These are phyloP conservation scores for Mayetiola destructor DNA, from an alignment of 2,888 invertebrate genomes.

Conservation along the genomic window DNA sequence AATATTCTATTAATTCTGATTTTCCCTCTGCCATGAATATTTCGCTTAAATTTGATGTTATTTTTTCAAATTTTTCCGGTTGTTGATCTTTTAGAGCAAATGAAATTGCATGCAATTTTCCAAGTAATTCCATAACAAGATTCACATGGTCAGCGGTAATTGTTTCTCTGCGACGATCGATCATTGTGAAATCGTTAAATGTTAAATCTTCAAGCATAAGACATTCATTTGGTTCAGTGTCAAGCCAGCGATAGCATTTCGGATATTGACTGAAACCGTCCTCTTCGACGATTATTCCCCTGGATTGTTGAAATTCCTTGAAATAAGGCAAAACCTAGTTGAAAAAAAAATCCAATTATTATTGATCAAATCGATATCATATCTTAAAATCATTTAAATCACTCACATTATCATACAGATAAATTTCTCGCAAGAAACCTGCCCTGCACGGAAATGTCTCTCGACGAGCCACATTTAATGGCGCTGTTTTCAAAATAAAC, in stretches of 20 bases:
- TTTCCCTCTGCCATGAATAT: not conserved
- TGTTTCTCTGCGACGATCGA: constrained; percentile 29
- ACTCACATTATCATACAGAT: constrained; percentile 5
- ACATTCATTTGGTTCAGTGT: constrained; percentile 26
- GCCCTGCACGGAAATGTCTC: not conserved
- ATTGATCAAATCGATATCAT: not conserved
- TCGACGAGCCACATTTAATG: constrained; percentile 10
- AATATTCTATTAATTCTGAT: not conserved
- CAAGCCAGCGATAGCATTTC: constrained; percentile 6
- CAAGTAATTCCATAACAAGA: constrained; percentile 39
- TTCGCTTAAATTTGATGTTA: constrained; percentile 18
- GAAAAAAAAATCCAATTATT: not conserved
- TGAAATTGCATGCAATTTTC: constrained; percentile 45
- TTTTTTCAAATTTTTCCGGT: constrained; percentile 36
- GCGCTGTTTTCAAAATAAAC: constrained; percentile 13
- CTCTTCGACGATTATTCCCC: constrained; percentile 13
- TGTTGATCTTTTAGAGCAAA: constrained; percentile 44
- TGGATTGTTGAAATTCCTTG: constrained; percentile 16
- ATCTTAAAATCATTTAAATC: not conserved
- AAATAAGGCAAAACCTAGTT: constrained; percentile 9
- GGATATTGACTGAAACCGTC: constrained; percentile 16
- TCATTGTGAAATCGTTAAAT: constrained; percentile 32
- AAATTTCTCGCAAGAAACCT: constrained; percentile 5
- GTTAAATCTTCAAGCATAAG: constrained; percentile 36
- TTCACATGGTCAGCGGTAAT: constrained; percentile 19